Percentiles rank a stretch among this genome's conserved stretches.
These are phyloP conservation scores for Oegoconia quadripuncta DNA, from an alignment of 2,888 invertebrate genomes.

Conservation along the genomic window DNA sequence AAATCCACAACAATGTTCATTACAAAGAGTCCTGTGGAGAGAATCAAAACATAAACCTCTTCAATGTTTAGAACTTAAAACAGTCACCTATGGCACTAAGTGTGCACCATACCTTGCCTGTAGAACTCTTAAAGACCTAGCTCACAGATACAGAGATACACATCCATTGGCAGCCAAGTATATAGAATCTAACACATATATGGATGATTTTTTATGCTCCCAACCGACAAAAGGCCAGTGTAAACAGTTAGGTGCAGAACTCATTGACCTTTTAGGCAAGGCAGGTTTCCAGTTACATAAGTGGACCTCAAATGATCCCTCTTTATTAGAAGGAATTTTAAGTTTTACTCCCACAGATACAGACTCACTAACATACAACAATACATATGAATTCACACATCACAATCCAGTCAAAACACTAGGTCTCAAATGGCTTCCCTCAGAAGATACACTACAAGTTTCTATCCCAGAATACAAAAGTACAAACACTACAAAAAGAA, in stretches of 20 bases:
- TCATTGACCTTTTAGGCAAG: conserved; percentile 7
- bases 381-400: conserved; percentile 1
- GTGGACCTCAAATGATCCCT: conserved; percentile 10
- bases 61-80: conserved; percentile 6
- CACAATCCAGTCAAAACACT: conserved; percentile 5
- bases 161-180: conserved; percentile 5
- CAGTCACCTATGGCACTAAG: conserved; percentile 14
- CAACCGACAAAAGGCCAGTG: neutral
- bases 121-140: conserved; percentile 11
- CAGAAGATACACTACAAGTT: too few species aligned
- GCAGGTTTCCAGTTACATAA: conserved; percentile 13
- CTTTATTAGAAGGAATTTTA: conserved; percentile 1
- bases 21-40: conserved; percentile 12
- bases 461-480: too few species aligned
- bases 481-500: conserved; percentile 7
- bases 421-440: conserved; percentile 11
- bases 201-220: conserved; percentile 8
- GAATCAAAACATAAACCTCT: conserved; percentile 7
- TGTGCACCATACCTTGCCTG: conserved; percentile 15
- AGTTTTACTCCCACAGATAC: too few species aligned
- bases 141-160: conserved; percentile 1
- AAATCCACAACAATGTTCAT: conserved; percentile 9
- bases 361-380: neutral
- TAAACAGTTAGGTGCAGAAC: conserved; percentile 7
- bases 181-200: conserved; percentile 1